These are phyloP conservation scores for Cavia aperea DNA, from an alignment of 2,113 vertebrate genomes.

Conservation along the genomic window DNA sequence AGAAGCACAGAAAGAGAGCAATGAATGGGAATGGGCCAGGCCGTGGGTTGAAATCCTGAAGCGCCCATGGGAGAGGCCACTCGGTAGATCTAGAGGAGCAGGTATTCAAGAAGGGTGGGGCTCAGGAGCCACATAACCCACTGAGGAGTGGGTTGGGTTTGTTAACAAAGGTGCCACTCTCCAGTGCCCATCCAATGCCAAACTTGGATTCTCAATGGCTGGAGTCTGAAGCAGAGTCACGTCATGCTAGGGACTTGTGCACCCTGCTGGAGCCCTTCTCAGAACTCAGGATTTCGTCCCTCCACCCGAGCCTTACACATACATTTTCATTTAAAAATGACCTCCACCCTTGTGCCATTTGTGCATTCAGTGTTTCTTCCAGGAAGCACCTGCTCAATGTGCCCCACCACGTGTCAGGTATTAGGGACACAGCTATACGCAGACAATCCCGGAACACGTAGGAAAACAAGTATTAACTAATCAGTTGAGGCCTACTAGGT, in stretches of 20 bases:
- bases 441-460: not conserved
- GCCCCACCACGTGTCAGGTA: no score
- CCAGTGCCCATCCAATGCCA: no score
- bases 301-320: not conserved
- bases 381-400: not conserved
- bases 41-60: no score
- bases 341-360: no score
- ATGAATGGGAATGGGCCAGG: not conserved
- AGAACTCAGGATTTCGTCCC: not conserved
- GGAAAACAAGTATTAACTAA: not conserved
- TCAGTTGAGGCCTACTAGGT: not conserved
- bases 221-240: not conserved
- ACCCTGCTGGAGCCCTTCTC: not conserved
- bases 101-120: not conserved
- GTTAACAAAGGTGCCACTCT: not conserved
- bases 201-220: not conserved
- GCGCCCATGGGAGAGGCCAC: not conserved
- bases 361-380: not conserved
- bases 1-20: not conserved
- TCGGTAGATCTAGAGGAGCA: not conserved
- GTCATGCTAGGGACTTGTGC: not conserved
- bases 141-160: rapidly evolving
- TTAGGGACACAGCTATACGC: not conserved
- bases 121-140: not conserved
- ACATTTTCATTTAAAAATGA: not conserved